Percentiles rank a stretch among this genome's conserved stretches.
These are phyloP conservation scores for Poeciliopsis turneri DNA, from an alignment of 2,797 vertebrate species.

Conservation along the genomic window DNA sequence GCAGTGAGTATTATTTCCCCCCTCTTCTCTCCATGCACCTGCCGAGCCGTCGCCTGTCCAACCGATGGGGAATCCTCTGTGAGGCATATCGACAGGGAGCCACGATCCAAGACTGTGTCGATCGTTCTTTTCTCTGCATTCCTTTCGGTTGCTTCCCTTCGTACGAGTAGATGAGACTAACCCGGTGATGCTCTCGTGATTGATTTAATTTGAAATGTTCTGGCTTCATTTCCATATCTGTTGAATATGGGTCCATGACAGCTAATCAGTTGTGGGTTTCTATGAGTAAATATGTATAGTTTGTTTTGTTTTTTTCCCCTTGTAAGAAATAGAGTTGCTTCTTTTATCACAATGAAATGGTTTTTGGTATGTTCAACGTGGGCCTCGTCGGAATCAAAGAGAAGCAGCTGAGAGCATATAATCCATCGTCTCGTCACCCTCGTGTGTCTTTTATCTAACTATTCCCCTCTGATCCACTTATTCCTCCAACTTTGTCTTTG, in stretches of 20 bases:
- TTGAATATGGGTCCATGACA: slow-evolving; percentile 41
- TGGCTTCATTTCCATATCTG: slow-evolving; percentile 56
- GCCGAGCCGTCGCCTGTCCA: slow-evolving; percentile 3
- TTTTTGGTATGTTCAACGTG: slow-evolving; percentile 1
- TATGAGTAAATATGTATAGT: background rate
- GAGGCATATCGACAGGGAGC: slow-evolving; percentile 21
- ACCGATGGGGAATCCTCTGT: slow-evolving; percentile 13
- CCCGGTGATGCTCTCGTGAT: slow-evolving; percentile 17
- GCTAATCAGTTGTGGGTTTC: slow-evolving; percentile 55
- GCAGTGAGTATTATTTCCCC: slow-evolving; percentile 5
- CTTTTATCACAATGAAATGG: slow-evolving; percentile 19
- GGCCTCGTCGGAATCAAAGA: slow-evolving; percentile 8
- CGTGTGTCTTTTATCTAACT: slow-evolving; percentile 30
- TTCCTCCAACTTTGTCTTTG: slow-evolving; percentile 30
- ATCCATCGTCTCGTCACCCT: slow-evolving; percentile 23
- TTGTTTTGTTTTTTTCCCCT: background rate
- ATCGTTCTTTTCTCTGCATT: slow-evolving; percentile 47
- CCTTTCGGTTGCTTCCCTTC: slow-evolving; percentile 12
- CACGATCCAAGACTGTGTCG: slow-evolving; percentile 40
- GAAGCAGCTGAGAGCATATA: slow-evolving; percentile 17
- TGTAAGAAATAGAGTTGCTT: background rate
- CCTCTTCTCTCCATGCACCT: background rate
- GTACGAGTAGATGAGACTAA: slow-evolving; percentile 26
- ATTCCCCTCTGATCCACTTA: slow-evolving; percentile 29
- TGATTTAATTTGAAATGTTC: slow-evolving; percentile 21